Evolutionary conservation across 2,113 vertebrate species (phyloP).

Genomic region (Macrotus californicus): DNA sequence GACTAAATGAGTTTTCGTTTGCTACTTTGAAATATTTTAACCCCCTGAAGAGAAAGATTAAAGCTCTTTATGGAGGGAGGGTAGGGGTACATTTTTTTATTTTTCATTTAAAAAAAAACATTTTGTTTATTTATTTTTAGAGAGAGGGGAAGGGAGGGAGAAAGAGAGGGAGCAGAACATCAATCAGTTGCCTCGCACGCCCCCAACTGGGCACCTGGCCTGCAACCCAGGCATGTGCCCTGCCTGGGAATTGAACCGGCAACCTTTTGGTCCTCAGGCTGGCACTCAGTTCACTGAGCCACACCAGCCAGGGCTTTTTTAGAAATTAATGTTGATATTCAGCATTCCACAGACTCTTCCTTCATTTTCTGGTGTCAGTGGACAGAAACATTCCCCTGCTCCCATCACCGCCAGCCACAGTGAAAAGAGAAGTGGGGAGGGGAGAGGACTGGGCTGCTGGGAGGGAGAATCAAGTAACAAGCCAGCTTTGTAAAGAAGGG

Average conservation of each 20-base stretch:
- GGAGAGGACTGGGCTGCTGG: neutral
- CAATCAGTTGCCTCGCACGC: too few relatives aligned
- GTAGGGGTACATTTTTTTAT: neutral
- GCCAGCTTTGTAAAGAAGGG: neutral
- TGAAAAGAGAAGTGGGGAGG: neutral
- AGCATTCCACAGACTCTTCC: neutral
- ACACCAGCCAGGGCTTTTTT: too few relatives aligned
- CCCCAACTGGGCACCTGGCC: too few relatives aligned
- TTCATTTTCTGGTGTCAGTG: neutral
- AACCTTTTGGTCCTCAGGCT: too few relatives aligned
- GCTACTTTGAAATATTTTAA: constrained; percentile 32
- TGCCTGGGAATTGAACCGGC: too few relatives aligned
- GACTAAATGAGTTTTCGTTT: constrained; percentile 28
- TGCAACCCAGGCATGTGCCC: too few relatives aligned
- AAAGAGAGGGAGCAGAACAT: too few relatives aligned
- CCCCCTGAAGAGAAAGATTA: neutral
- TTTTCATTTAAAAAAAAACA: too few relatives aligned
- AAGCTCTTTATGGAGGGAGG: constrained; percentile 12
- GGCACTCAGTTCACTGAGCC: too few relatives aligned
- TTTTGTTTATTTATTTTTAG: too few relatives aligned
- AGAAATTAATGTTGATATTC: neutral
- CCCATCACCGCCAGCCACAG: neutral
- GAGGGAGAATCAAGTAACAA: neutral
- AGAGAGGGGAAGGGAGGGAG: too few relatives aligned
- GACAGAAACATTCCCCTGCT: neutral